Percentiles rank a stretch among this genome's conserved stretches.
Evolutionary conservation across 2,113 vertebrate genomes (phyloP).

Genomic region (Embiotoca jacksoni): DNA sequence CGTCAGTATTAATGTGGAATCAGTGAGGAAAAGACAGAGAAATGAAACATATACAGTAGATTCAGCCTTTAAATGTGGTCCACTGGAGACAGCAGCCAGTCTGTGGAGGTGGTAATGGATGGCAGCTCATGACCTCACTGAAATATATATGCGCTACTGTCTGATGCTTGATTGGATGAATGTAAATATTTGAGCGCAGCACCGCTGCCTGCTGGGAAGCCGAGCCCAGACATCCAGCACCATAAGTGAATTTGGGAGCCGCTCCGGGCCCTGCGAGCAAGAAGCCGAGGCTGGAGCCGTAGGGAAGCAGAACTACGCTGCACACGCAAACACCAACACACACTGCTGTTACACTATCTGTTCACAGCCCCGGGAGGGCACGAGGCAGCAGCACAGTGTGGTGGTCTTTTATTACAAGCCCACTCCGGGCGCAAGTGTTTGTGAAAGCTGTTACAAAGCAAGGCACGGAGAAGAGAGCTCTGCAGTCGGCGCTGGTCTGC

Average conservation of each 20-base stretch:
- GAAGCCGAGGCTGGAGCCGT: constrained; percentile 25
- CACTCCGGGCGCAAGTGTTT: constrained; percentile 41
- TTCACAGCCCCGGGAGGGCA: constrained; percentile 56
- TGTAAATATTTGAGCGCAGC: constrained; percentile 76
- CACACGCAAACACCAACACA: constrained; percentile 18
- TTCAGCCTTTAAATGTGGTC: not conserved
- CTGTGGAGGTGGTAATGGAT: constrained; percentile 41
- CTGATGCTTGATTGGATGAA: constrained; percentile 65
- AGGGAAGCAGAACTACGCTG: constrained; percentile 22
- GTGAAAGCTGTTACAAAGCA: constrained; percentile 55
- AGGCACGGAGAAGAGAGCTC: constrained; percentile 16
- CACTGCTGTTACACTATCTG: constrained; percentile 57
- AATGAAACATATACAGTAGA: not conserved
- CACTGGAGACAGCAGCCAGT: constrained; percentile 20
- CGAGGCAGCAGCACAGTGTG: constrained; percentile 14
- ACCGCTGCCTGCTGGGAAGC: constrained; percentile 53
- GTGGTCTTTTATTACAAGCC: constrained; percentile 49
- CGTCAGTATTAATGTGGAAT: not conserved
- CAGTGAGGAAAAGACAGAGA: not conserved
- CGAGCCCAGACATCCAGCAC: constrained; percentile 33
- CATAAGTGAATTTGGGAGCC: constrained; percentile 61
- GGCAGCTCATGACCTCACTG: constrained; percentile 73
- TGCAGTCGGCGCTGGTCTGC: not conserved
- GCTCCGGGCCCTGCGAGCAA: constrained; percentile 12
- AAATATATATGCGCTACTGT: constrained; percentile 71